Evolutionary conservation across 2,797 vertebrate species (phyloP), one percentile per base, ranked within the genome.

Genomic region (Periophthalmus magnuspinnatus): DNA sequence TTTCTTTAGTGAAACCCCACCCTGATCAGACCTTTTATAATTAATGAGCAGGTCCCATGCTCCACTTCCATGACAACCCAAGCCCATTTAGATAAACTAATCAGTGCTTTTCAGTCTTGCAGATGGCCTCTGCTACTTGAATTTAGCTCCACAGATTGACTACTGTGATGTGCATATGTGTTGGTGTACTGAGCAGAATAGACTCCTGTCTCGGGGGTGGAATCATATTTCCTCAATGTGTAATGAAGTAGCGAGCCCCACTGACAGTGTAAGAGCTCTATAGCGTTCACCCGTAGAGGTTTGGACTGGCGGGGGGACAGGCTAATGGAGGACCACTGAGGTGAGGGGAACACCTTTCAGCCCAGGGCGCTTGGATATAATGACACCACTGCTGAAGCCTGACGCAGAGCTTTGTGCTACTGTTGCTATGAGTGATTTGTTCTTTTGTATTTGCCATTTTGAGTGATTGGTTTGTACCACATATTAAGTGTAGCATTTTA

Each of bases 191-290:
- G 57, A 38, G 60, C 41, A n/a, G 34, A 33, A 65, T 33, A 17
- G 64, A 65, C 73, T 69, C 21, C 19, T 52, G 79, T 90, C 90
- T 87, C 81, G 7, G 68, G 86, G 81, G 83, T 70, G 22, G 76
- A 83, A 85, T 91, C 72, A 50, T 79, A 66, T 93, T 93, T 86
- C 87, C 64, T 78, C 57, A 21, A 21, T 86, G 86, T 82, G 85
- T 86, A 81, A 89, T 91, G 90, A 86, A 85, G 84, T 89, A 89
- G 86, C 86, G 81, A 85, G 90, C 88, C 86, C 90, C 78, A 86
- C 21, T 28, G 68, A 74, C 77, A 76, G 69, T 79, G 41, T 70
- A 76, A 41, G 55, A 60, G 38, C 70, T 80, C 73, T 24, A 65
- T 82, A 81, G 82, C 80, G 50, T 56, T 56, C 66, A 79, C 67